Evolutionary conservation across 2,888 invertebrate genomes (phyloP).

Genomic region (Tipula vernalis): DNA sequence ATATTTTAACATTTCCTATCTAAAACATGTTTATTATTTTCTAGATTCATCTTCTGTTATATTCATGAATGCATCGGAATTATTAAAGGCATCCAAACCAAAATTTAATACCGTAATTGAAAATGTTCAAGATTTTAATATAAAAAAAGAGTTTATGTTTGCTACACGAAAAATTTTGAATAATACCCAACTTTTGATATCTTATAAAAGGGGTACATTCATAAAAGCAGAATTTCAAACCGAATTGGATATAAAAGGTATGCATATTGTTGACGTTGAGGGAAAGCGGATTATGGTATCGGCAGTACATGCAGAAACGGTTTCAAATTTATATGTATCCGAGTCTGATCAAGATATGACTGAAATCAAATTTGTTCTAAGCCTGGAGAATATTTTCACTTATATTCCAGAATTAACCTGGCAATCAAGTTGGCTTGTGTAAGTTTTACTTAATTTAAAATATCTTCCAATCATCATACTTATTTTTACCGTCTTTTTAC

Average conservation of each 20-base stretch:
- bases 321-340: slow-evolving; percentile 71
- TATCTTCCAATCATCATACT: neutral
- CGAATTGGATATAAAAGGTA: slow-evolving; percentile 44
- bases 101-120: slow-evolving; percentile 38
- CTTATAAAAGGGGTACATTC: slow-evolving; percentile 59
- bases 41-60: slow-evolving; percentile 21
- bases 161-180: slow-evolving; percentile 50
- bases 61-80: slow-evolving; percentile 21
- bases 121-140: slow-evolving; percentile 68
- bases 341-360: slow-evolving; percentile 49
- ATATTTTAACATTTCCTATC: neutral
- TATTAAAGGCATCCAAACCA: slow-evolving; percentile 18
- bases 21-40: neutral
- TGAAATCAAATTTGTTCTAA: slow-evolving; percentile 60
- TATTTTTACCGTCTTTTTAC: slow-evolving; percentile 12
- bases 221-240: slow-evolving; percentile 63
- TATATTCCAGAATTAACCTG: slow-evolving; percentile 73
- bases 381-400: slow-evolving; percentile 67
- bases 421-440: slow-evolving; percentile 74
- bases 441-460: slow-evolving; percentile 33
- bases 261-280: slow-evolving; percentile 73
- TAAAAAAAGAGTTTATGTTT: slow-evolving; percentile 76
- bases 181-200: slow-evolving; percentile 57
- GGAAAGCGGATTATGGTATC: slow-evolving; percentile 70
- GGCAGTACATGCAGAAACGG: slow-evolving; percentile 59